Percentiles rank a stretch among this genome's conserved stretches.
phyloP scores from a whole-genome alignment of 2,113 vertebrate species.

The Columba livia region DNA sequence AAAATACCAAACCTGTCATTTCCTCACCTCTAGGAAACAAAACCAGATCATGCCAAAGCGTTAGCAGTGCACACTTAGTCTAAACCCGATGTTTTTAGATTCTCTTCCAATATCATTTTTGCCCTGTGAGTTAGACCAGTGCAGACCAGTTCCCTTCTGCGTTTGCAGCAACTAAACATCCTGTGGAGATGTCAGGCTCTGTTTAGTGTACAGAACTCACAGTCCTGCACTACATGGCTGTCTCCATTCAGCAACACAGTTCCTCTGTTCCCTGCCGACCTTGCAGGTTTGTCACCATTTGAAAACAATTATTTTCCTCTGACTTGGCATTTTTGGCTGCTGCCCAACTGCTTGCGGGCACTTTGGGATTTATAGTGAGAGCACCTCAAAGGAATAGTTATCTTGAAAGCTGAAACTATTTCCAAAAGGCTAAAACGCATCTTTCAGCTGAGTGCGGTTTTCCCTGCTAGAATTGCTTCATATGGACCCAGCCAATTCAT shows the following conservation, averaged over 20 bases:
- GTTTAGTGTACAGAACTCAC: background rate
- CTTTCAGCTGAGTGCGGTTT: constrained; percentile 10
- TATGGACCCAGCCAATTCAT: background rate
- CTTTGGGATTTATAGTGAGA: constrained; percentile 5
- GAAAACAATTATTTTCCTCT: constrained; percentile 55
- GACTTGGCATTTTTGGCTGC: constrained; percentile 41
- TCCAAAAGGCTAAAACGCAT: background rate
- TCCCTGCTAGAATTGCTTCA: background rate
- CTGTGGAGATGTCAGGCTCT: constrained; percentile 11
- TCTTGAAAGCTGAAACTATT: constrained; percentile 5
- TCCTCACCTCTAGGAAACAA: background rate
- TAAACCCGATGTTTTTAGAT: background rate
- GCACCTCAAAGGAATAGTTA: constrained; percentile 35
- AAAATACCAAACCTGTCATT: constrained; percentile 2
- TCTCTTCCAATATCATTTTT: constrained; percentile 23
- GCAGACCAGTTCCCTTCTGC: background rate
- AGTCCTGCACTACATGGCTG: background rate
- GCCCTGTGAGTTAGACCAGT: constrained; percentile 27
- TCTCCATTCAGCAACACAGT: background rate
- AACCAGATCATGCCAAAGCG: background rate
- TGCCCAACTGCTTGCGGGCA: background rate
- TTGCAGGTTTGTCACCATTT: constrained; percentile 56
- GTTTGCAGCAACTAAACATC: background rate
- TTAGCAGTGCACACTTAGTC: background rate
- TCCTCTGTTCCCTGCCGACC: constrained; percentile 19